Conservation (phyloP, 1,140 invertebrate genomes). For the Psilanteris sp. region DNA sequence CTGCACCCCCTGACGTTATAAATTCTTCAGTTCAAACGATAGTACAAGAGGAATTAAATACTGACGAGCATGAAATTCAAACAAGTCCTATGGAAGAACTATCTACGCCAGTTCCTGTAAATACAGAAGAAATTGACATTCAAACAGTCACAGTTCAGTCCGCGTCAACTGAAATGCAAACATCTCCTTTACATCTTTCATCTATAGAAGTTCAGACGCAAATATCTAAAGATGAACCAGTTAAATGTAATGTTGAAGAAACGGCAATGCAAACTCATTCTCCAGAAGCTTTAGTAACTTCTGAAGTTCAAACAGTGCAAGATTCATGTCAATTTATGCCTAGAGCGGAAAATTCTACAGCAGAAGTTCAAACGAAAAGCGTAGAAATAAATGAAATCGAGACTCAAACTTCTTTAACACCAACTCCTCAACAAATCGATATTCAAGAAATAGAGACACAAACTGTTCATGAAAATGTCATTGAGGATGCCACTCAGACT, state of each 20-base stretch:
- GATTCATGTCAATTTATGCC: constrained; percentile 48
- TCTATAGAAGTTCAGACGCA: constrained; percentile 70
- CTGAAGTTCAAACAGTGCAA: constrained; percentile 41
- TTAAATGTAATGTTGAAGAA: constrained; percentile 66
- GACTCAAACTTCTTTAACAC: constrained; percentile 66
- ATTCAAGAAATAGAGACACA: constrained; percentile 68
- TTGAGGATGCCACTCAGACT: constrained; percentile 70
- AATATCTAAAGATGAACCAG: constrained; percentile 52
- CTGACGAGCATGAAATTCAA: constrained; percentile 66
- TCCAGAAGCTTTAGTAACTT: constrained; percentile 30
- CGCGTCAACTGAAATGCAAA: constrained; percentile 53
- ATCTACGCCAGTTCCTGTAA: background rate
- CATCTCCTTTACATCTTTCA: constrained; percentile 23
- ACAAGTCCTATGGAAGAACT: constrained; percentile 69
- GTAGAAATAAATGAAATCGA: constrained; percentile 33
- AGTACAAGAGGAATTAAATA: constrained; percentile 49
- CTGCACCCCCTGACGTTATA: constrained; percentile 61
- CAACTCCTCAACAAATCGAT: constrained; percentile 38
- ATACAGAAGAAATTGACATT: constrained; percentile 64
- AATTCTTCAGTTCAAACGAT: constrained; percentile 70
- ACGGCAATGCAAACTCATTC: constrained; percentile 66
- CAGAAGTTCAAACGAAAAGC: constrained; percentile 33
- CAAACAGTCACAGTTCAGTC: constrained; percentile 64
- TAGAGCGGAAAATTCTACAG: constrained; percentile 40
- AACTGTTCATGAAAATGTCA: constrained; percentile 56